Evolutionary conservation across 2,888 invertebrate species (phyloP), one percentile per base, ranked within the genome.

Genomic region (Spicauda simplicius): DNA sequence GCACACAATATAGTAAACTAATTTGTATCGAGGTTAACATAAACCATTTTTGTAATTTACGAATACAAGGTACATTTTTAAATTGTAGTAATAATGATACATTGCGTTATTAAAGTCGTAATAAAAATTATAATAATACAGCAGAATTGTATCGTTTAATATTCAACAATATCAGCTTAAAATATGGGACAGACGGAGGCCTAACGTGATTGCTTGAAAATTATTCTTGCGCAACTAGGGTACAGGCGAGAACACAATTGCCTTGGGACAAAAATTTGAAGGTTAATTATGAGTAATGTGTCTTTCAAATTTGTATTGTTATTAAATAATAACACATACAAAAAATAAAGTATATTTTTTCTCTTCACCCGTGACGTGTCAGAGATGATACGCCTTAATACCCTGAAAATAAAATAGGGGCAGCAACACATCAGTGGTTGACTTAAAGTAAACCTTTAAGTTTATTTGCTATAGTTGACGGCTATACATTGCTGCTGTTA

Each of bases 151-250:
- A 75, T 82, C 66, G 48, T 56, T 80, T 80, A 76, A 76, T 79
- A 82, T 77, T 73, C 76, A 78, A 76, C 70, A 73, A 72, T 74
- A 74, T 75, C 79, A 75, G 79, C 80, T 81, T 78, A 79, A 81
- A 83, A 78, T 77, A 76, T 79, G 73, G 75, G 79, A 80, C 80
- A 81, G 66, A 66, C 68, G 71, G 69, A 84, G 83, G 83, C 81
- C 79, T 80, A 74, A 79, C 77, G 82, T 86, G 83, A 89, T 88
- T 88, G 87, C 82, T 78, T 74, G 80, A 77, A 85, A 86, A 89
- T 87, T 84, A 84, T 84, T 84, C 83, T 87, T 85, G 80, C 73
- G 81, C 80, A 86, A 87, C 75, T 73, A 45, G 50, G 54, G 82
- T 84, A 89, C 80, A 73, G 72, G 74, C 73, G 73, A 0, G 11